Conservation (phyloP, 92 coral and sea anemone genomes). For the Zoanthus gigantus region DNA sequence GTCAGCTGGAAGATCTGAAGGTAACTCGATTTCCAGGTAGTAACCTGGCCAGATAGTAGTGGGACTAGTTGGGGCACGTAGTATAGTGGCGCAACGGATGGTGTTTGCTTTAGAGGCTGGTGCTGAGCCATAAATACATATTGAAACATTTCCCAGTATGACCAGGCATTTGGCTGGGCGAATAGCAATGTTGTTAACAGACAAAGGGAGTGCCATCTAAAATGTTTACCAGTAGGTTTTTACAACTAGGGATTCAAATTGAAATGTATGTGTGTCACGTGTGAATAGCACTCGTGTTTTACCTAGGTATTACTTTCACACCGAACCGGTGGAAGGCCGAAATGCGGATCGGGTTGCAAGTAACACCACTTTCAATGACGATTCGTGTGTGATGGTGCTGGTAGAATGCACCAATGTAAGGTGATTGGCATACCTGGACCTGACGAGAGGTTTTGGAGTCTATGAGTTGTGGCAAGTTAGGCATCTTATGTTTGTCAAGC, state of each 20-base stretch:
- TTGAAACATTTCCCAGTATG: constrained; percentile 45
- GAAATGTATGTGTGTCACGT: constrained; percentile 6
- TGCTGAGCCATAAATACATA: constrained; percentile 43
- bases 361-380: constrained; percentile 4
- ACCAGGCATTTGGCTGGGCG: constrained; percentile 35
- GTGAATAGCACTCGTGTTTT: background rate
- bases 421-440: constrained; percentile 24
- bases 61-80: constrained; percentile 51
- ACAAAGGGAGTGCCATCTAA: constrained; percentile 7
- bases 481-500: background rate
- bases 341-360: constrained; percentile 4
- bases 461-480: background rate
- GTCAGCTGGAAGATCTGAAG: constrained; percentile 31
- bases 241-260: background rate
- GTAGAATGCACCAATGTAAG: constrained; percentile 3
- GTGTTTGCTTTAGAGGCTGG: background rate
- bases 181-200: background rate
- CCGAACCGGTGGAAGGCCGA: constrained; percentile 17
- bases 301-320: background rate
- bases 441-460: constrained; percentile 14
- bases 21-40: constrained; percentile 32
- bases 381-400: background rate
- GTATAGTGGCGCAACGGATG: constrained; percentile 11
- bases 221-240: constrained; percentile 4
- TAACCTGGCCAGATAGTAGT: constrained; percentile 67